A percentile compares a stretch with the other conserved stretches of the same genome.
phyloP scores from a whole-genome alignment of 2,797 vertebrate genomes.

The Lutra lutra region DNA sequence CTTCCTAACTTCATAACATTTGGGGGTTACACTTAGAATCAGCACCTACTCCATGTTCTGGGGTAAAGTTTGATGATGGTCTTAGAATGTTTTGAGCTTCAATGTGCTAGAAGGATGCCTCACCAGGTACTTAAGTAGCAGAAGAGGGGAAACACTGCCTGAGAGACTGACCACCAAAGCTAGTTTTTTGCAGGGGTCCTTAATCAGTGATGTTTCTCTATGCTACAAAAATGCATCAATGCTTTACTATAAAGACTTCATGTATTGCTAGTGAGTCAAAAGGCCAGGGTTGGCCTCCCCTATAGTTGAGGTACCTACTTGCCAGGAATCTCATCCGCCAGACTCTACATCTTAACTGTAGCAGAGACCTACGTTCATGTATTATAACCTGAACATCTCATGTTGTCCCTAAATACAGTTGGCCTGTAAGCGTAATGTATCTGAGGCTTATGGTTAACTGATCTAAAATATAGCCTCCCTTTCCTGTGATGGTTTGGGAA shows the following conservation, averaged over 20 bases:
- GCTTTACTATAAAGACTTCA: background rate
- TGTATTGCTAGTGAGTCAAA: background rate
- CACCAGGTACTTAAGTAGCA: background rate
- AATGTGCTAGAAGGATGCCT: background rate
- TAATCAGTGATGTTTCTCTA: background rate
- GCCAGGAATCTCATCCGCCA: background rate
- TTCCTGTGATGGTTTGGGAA: background rate
- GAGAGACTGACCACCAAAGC: background rate
- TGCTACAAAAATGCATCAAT: background rate
- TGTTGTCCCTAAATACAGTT: background rate
- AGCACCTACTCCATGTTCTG: background rate
- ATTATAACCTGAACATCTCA: background rate
- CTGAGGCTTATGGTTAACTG: background rate
- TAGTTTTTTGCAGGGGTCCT: background rate
- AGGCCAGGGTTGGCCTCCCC: background rate
- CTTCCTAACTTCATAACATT: background rate
- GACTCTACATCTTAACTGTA: background rate
- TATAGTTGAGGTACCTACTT: background rate
- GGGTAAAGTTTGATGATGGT: background rate
- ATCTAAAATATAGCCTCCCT: background rate
- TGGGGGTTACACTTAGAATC: background rate
- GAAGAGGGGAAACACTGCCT: background rate
- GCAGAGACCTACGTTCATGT: background rate
- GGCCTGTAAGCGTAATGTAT: background rate
- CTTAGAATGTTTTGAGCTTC: background rate